phyloP scores from a whole-genome alignment of 2,113 vertebrate genomes.

The Chaetorhynchus papuensis region DNA sequence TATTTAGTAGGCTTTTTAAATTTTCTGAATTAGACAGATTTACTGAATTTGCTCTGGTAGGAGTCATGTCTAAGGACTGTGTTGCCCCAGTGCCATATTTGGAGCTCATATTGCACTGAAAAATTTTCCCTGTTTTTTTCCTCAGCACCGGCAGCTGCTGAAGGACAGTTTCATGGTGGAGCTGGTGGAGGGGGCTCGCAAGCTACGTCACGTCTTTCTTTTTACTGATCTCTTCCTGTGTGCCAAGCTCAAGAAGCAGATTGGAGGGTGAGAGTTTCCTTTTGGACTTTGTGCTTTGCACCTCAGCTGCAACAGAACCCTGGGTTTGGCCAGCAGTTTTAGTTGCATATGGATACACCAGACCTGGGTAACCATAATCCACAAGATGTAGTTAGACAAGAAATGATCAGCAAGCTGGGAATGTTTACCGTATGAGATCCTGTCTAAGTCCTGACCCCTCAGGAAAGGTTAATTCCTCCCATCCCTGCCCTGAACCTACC shows the following conservation, averaged over 20 bases:
- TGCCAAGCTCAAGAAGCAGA: slow-evolving; percentile 94
- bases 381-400: background rate
- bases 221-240: slow-evolving; percentile 94
- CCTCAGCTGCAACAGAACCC: background rate
- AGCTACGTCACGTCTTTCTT: slow-evolving; percentile 93
- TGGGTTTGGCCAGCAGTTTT: background rate
- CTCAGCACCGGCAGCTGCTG: slow-evolving; percentile 89
- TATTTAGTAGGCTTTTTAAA: background rate
- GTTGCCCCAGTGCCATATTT: background rate
- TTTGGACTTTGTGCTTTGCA: background rate
- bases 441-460: background rate
- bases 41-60: background rate
- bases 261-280: slow-evolving; percentile 81
- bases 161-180: slow-evolving; percentile 98
- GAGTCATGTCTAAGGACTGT: background rate
- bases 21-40: background rate
- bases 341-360: background rate
- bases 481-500: background rate
- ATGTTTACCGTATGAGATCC: background rate
- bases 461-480: background rate
- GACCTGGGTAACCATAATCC: background rate
- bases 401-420: background rate
- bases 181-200: slow-evolving; percentile 90
- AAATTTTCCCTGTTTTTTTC: background rate
- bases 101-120: background rate